Evolutionary conservation across 2,113 vertebrate species (phyloP).

Genomic region (Azemiops feae): DNA sequence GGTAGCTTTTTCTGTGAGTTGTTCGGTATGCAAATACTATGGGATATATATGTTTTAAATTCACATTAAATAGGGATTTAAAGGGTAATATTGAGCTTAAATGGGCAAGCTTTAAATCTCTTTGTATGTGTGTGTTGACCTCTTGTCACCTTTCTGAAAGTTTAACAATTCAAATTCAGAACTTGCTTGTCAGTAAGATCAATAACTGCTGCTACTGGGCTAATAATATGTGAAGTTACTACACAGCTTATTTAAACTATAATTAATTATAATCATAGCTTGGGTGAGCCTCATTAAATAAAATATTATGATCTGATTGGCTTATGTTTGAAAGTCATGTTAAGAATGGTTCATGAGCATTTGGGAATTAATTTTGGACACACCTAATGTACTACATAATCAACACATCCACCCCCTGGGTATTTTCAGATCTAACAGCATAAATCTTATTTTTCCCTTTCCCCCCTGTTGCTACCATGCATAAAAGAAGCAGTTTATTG

Average conservation of each 20-base stretch:
- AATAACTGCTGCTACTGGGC: conserved; percentile 21
- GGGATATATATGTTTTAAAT: neutral
- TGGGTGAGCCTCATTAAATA: conserved; percentile 48
- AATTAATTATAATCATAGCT: conserved; percentile 50
- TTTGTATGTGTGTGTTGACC: neutral
- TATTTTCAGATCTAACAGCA: neutral
- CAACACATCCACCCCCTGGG: neutral
- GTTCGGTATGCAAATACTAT: neutral
- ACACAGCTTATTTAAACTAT: conserved; percentile 41
- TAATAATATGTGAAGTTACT: conserved; percentile 27
- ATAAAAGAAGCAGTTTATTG: neutral
- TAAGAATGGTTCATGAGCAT: conserved; percentile 37
- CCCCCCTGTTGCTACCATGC: neutral
- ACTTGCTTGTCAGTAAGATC: neutral
- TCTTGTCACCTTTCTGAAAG: conserved; percentile 44
- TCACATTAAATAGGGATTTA: conserved; percentile 13
- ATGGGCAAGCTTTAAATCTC: neutral
- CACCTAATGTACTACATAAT: neutral
- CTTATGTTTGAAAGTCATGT: conserved; percentile 41
- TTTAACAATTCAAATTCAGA: conserved; percentile 42
- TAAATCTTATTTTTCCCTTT: neutral
- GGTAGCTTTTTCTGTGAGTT: neutral
- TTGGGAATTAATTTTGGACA: conserved; percentile 32
- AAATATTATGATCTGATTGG: conserved; percentile 32
- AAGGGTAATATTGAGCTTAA: neutral